Evolutionary conservation across 1,140 invertebrate species (phyloP).

Genomic region (Drosophila tsacasi): DNA sequence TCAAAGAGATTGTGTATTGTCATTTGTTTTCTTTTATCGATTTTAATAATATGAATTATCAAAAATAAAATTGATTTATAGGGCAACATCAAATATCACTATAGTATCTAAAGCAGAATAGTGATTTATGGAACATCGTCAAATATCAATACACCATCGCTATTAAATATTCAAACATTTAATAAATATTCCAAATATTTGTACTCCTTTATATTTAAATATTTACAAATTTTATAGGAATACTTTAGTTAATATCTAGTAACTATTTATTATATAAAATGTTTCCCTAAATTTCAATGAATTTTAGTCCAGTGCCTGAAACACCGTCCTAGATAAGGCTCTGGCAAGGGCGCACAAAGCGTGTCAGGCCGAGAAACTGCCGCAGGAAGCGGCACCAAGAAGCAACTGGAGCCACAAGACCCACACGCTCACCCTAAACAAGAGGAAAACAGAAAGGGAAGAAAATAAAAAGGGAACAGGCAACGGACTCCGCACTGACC

Average conservation of each 20-base stretch:
- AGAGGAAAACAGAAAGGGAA: conserved; percentile 9
- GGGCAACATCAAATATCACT: too few species aligned
- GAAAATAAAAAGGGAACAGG: conserved; percentile 16
- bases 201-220: background rate
- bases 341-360: conserved; percentile 60
- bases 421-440: conserved; percentile 16
- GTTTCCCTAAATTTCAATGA: background rate
- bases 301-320: background rate
- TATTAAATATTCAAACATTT: too few species aligned
- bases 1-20: too few species aligned
- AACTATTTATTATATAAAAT: background rate
- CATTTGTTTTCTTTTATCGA: too few species aligned
- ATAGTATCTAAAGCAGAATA: too few species aligned
- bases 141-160: too few species aligned
- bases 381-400: conserved; percentile 59
- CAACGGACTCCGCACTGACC: conserved; percentile 34
- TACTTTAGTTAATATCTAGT: too few species aligned
- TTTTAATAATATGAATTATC: too few species aligned
- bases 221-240: background rate
- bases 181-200: too few species aligned
- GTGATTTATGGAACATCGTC: too few species aligned
- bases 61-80: too few species aligned
- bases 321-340: conserved; percentile 49
- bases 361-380: conserved; percentile 65
- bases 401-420: conserved; percentile 25